Conservation (phyloP, 2,888 invertebrate genomes). For the Synanthedon myopaeformis region DNA sequence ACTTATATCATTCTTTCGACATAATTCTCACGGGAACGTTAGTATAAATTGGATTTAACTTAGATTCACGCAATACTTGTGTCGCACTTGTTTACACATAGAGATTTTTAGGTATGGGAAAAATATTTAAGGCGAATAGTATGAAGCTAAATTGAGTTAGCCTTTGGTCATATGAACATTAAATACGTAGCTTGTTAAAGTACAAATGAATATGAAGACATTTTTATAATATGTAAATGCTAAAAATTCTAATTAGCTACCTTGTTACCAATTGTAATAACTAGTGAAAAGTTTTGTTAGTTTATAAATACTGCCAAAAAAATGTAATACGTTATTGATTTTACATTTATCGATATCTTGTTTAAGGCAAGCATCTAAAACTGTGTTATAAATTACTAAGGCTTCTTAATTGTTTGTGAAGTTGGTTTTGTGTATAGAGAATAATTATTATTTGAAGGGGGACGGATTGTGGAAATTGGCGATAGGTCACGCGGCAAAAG, state of each 20-base stretch:
- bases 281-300: no score
- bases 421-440: slow-evolving; percentile 29
- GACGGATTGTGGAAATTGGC: slow-evolving; percentile 29
- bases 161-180: no score
- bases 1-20: slow-evolving; percentile 58
- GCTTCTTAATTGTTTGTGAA: slow-evolving; percentile 44
- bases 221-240: no score
- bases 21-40: slow-evolving; percentile 57
- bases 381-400: slow-evolving; percentile 30
- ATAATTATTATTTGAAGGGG: slow-evolving; percentile 45
- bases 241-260: no score
- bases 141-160: no score
- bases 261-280: no score
- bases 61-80: slow-evolving; percentile 43
- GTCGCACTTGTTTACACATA: no score
- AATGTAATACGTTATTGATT: slow-evolving; percentile 7
- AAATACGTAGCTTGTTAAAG: no score
- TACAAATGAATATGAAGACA: no score
- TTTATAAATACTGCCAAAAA: no score
- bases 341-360: slow-evolving; percentile 1
- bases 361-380: slow-evolving; percentile 6
- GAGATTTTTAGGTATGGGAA: no score
- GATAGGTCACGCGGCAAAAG: slow-evolving; percentile 37
- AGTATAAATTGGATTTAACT: slow-evolving; percentile 63
- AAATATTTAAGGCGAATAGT: no score